phyloP scores from a whole-genome alignment of 1,140 invertebrate species.

The Brachionus rotundiformis region DNA sequence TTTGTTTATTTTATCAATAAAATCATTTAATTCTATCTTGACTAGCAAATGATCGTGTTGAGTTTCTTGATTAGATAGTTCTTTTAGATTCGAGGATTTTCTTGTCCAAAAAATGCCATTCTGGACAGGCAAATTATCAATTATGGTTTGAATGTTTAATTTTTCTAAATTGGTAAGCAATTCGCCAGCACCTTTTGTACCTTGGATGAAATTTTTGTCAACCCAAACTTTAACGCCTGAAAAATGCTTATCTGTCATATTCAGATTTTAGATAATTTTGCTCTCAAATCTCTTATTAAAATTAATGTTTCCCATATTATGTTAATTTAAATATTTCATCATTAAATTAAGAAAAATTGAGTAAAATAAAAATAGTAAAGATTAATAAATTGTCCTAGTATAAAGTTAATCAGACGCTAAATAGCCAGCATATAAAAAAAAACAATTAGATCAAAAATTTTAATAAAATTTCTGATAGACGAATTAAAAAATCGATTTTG shows the following conservation, averaged over 20 bases:
- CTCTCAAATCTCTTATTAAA: neutral
- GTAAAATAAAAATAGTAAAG: too few species aligned
- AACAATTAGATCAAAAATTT: too few species aligned
- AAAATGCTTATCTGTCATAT: neutral
- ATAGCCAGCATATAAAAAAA: too few species aligned
- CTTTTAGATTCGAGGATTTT: neutral
- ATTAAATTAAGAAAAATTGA: too few species aligned
- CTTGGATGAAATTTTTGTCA: conserved; percentile 40
- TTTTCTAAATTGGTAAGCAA: conserved; percentile 37
- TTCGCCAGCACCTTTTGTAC: conserved; percentile 25
- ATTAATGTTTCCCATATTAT: too few species aligned
- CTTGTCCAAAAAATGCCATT: conserved; percentile 50
- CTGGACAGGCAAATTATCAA: conserved; percentile 34
- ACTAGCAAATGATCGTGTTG: conserved; percentile 44
- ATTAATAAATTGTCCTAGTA: neutral
- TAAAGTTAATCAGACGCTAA: neutral
- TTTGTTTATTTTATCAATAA: neutral
- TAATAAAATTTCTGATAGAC: too few species aligned
- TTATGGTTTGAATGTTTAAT: conserved; percentile 26
- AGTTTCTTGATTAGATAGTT: neutral
- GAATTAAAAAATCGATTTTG: neutral
- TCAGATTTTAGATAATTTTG: neutral
- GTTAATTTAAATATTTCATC: too few species aligned
- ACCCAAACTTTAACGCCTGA: conserved; percentile 37
- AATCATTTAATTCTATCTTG: conserved; percentile 19